These are phyloP conservation scores for Erethizon dorsatum DNA, from an alignment of 2,797 vertebrate genomes.

Conservation along the genomic window DNA sequence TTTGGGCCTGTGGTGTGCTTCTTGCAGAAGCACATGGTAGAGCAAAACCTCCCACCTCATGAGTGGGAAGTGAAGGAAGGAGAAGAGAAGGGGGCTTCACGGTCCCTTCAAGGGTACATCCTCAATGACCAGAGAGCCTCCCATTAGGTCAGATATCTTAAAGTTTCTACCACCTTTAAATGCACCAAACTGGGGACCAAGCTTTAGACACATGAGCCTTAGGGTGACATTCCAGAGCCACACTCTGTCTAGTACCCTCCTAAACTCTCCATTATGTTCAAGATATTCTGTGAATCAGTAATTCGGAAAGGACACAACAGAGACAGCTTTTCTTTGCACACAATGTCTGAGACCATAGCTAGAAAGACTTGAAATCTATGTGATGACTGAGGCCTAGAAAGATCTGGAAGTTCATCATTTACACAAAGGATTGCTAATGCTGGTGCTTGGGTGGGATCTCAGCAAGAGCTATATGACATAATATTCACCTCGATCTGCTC, in stretches of 20 bases:
- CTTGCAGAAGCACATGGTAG: background rate
- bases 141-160: background rate
- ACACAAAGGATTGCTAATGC: background rate
- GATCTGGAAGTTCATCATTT: background rate
- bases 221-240: background rate
- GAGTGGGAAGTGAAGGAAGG: background rate
- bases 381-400: background rate
- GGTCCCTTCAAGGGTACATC: background rate
- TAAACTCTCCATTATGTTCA: background rate
- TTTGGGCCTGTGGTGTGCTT: background rate
- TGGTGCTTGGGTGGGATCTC: background rate
- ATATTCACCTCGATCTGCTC: background rate
- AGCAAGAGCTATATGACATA: background rate
- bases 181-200: background rate
- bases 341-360: background rate
- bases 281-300: background rate
- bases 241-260: background rate
- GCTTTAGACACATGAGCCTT: background rate
- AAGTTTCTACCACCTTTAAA: background rate
- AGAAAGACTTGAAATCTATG: background rate
- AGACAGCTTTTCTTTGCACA: background rate
- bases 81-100: fast-evolving
- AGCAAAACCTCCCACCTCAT: background rate
- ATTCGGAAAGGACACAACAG: background rate
- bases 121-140: background rate